Conservation (phyloP, 2,888 invertebrate species). For the Thera britannica region DNA sequence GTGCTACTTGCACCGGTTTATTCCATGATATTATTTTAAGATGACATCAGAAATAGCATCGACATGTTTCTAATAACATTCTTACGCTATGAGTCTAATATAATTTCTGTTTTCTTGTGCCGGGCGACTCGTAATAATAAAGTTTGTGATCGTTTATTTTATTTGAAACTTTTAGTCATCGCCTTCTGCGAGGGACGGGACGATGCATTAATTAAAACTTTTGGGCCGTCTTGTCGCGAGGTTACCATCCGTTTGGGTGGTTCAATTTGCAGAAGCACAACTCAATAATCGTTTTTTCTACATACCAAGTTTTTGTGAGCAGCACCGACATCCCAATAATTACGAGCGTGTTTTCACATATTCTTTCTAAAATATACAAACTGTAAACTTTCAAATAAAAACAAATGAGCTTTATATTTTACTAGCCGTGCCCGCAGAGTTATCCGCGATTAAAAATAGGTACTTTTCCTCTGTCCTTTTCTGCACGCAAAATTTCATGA, state of each 20-base stretch:
- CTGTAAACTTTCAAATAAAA: constrained; percentile 11
- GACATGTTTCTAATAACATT: constrained; percentile 44
- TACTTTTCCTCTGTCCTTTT: too few species aligned
- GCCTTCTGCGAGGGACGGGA: constrained; percentile 35
- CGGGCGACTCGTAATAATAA: constrained; percentile 32
- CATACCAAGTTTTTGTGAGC: neutral
- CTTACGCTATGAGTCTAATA: constrained; percentile 42
- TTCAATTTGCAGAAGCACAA: constrained; percentile 21
- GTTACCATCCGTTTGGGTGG: constrained; percentile 24
- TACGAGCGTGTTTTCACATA: neutral
- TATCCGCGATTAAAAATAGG: too few species aligned
- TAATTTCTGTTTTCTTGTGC: constrained; percentile 40
- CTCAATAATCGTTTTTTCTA: constrained; percentile 19
- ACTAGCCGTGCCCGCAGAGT: neutral
- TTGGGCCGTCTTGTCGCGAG: constrained; percentile 30
- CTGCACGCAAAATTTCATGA: too few species aligned
- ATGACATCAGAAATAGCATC: constrained; percentile 43
- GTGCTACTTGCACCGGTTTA: constrained; percentile 31
- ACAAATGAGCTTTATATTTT: constrained; percentile 10
- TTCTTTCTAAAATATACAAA: neutral
- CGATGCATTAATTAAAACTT: constrained; percentile 45
- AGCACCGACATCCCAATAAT: neutral
- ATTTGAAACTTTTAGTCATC: constrained; percentile 38
- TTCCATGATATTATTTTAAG: constrained; percentile 39
- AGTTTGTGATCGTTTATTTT: constrained; percentile 41